Base-by-base conservation (phyloP, 1,140 invertebrate genomes). In the Hycleus cichorii region DNA sequence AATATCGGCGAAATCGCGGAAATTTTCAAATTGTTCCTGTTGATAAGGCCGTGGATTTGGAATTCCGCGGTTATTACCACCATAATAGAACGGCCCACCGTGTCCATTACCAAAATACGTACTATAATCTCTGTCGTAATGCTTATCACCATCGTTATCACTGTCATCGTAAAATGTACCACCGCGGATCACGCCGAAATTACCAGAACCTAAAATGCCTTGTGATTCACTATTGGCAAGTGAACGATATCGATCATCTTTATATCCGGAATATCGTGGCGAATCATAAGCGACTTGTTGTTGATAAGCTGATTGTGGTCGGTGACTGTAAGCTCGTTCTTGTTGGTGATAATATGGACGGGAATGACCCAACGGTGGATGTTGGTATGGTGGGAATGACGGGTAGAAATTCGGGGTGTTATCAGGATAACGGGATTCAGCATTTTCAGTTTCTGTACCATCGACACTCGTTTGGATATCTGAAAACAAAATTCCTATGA, bases 1-100 rank as follows among this genome's bases (percentile, higher is more conserved):
- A 26, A 92, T 91, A 64, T 93, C 90, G 1, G 90, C 90, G 67
- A 93, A 93, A 66, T 93, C 90, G 58, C 88, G 81, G 76, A 93
- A 93, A 67, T 92, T 91, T 3, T 89, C 88, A 65, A 93, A 93
- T 67, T 89, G 88, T 64, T 89, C 85, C 39, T 83, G 82, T 59
- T 80, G 81, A 57, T 79, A 77, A 0, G 82, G 82, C 67, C 81
- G 73, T 6, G 79, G 78, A 50, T 81, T 81, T 3, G 83, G 81
- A 48, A 83, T 72, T 2, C 80, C 81, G 2, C 32, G 4, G 2
- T 42, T 42, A 11, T 10, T 42, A 11, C 40, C 40, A 81, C 78
- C 49, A 39, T 57, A 65, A 38, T 59, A 67, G 25, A 60, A 69
- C 2, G 84, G 84, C 49, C 85, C 75, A 2, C 82, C 83, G 58